Evolutionary conservation across 2,888 invertebrate genomes (phyloP), one percentile per base, ranked within the genome.

Genomic region (Punctoribates punctum): DNA sequence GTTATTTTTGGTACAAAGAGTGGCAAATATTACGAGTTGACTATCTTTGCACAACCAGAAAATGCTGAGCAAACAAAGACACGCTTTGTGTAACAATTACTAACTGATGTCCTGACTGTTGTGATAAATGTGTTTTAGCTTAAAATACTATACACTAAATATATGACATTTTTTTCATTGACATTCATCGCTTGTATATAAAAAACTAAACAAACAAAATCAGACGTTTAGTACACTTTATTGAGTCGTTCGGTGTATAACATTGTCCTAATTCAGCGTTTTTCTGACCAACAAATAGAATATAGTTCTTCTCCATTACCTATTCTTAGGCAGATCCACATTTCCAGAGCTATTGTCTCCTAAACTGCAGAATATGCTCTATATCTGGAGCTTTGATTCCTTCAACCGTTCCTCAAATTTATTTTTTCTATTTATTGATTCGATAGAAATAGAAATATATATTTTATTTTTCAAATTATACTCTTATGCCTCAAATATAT

Each of bases 121-220:
- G 70, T 70, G 42, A 70, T 70, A 70, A 70, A 70, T 70, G 70
- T 70, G 70, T 70, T 46, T 42, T 46, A 70, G 42, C 42, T 23
- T 70, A 70, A 42, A 70, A 70, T 42, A 70, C 17, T 23, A 20
- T 70, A 17, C 38, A 34, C 38, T 42, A 42, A 70, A 70, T 70
- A 70, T 70, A 70, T 70, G 70, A 42, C 46, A 65, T 65, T 70
- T 70, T 60, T 70, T 70, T 70, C 70, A 70, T 70, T 70, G 70
- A 70, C 70, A 70, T 70, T 70, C 70, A 70, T 70, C 20, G 70
- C 15, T 23, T 70, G 34, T 70, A 70, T 34, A 70, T 20, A 38
- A 42, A 42, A 42, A 70, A 70, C 70, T 23, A 70, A 70, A 42
- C 42, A 42, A 70, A 70, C 70, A 70, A 70, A 42, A 70, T 70